Evolutionary conservation across 2,113 vertebrate species (phyloP).

Genomic region (Elephas maximus): DNA sequence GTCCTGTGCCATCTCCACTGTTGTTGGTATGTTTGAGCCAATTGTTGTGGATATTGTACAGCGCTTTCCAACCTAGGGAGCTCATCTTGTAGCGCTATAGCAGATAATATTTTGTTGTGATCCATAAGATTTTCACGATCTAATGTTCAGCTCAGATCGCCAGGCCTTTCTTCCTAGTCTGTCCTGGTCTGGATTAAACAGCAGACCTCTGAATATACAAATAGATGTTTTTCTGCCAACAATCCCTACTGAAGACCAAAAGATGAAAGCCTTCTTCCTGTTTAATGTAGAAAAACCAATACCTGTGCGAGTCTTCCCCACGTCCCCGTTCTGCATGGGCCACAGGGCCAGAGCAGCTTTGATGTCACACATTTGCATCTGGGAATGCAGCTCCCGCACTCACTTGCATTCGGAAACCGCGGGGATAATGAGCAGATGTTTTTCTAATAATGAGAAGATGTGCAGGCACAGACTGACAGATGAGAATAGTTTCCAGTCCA

Average conservation of each 20-base stretch:
- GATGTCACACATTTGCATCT: slow-evolving; percentile 61
- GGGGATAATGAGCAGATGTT: slow-evolving; percentile 78
- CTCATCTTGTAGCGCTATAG: not conserved
- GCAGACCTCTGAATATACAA: not conserved
- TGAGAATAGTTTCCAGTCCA: slow-evolving; percentile 65
- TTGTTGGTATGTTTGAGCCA: not conserved
- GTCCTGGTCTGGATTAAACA: not conserved
- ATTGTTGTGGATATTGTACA: not conserved
- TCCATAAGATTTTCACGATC: not conserved
- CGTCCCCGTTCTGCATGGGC: slow-evolving; percentile 31
- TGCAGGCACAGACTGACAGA: not conserved
- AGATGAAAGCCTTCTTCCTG: not conserved
- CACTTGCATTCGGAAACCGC: slow-evolving; percentile 31
- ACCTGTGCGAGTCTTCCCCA: slow-evolving; percentile 44
- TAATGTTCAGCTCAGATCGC: not conserved
- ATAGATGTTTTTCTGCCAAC: not conserved
- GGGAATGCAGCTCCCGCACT: slow-evolving; percentile 54
- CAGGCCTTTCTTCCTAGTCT: not conserved
- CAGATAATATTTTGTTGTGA: not conserved
- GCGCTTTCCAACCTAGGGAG: not conserved
- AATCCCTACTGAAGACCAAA: not conserved
- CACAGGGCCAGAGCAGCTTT: slow-evolving; percentile 48
- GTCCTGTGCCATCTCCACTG: not conserved
- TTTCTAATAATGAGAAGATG: slow-evolving; percentile 75
- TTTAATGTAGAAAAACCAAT: slow-evolving; percentile 62